Evolutionary conservation across 64 coral and sea anemone species (phyloP), one percentile per base, ranked within the genome.

Genomic region (Stichodactyla helianthus): DNA sequence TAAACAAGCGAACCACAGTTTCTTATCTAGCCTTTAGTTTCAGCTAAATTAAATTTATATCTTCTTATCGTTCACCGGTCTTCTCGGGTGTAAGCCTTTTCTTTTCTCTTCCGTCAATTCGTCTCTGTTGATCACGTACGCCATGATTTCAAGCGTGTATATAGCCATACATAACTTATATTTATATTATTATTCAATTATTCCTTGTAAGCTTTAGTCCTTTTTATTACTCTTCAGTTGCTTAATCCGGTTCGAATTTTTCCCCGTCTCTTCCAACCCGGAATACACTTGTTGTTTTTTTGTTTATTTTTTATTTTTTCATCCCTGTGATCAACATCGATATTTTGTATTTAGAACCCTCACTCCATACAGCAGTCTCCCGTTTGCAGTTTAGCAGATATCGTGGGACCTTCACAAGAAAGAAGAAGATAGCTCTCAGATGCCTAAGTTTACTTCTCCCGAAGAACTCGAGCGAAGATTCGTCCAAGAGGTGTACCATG

Each of bases 381-480:
- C 62, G 19, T 6, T 65, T 65, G 62, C 62, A 65, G 9, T 65
- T 63, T 65, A 65, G 62, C 62, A 65, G 62, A n/a, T n/a, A n/a
- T n/a, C n/a, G n/a, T n/a, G n/a, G n/a, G n/a, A 59, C 2, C 17
- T 59, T 59, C 17, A 3, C 11, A 14, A 59, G 57, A 64, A 65
- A 22, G 18, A n/a, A 20, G 20, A 22, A 65, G 26, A 74, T 74
- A 58, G 55, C 14, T 58, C 55, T 9, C 23, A 74, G 68, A 97
- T 97, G 94, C 81, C 88, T 57, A 52, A 82, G 64, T 95, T 92
- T 90, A 54, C 91, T 77, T 56, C 88, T 5, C 84, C 94, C 10
- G 91, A 97, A 59, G 94, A 93, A n/a, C 80, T 97, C 18, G 94
- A 97, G 71, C 93, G 87, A 84, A 23, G 77, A 53, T 92, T 83